A percentile compares a stretch with the other conserved stretches of the same genome.
Evolutionary conservation across 2,113 vertebrate species (phyloP).

Genomic region (Bufo bufo): DNA sequence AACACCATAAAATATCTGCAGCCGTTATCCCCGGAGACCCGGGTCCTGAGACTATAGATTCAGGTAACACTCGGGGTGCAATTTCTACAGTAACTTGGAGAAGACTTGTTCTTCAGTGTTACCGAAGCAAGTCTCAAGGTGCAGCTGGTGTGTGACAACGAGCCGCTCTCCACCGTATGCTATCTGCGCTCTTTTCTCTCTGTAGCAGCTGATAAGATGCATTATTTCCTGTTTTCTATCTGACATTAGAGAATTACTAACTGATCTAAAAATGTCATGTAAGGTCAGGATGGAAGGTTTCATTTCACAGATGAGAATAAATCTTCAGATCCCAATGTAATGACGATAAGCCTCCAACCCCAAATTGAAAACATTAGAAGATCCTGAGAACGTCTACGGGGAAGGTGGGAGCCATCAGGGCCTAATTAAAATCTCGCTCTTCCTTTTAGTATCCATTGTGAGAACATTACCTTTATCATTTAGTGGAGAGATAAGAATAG

Average conservation of each 20-base stretch:
- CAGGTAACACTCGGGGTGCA: background rate
- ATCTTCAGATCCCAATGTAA: constrained; percentile 12
- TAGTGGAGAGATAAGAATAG: constrained; percentile 19
- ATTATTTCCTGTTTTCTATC: constrained; percentile 30
- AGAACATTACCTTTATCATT: constrained; percentile 13
- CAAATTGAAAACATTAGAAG: background rate
- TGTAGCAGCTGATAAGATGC: background rate
- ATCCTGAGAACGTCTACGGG: background rate
- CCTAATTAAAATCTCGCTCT: constrained; percentile 5
- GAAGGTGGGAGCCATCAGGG: background rate
- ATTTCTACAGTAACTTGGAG: background rate
- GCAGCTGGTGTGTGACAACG: background rate
- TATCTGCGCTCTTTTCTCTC: background rate
- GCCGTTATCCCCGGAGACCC: background rate
- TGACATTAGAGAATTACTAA: constrained; percentile 29
- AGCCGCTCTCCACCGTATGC: background rate
- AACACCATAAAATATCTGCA: background rate
- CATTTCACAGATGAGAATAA: constrained; percentile 1
- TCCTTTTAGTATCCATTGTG: constrained; percentile 11
- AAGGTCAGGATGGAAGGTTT: constrained; percentile 22
- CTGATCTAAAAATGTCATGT: constrained; percentile 36
- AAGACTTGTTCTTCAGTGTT: background rate
- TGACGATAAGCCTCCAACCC: constrained; percentile 1
- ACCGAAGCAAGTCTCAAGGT: background rate
- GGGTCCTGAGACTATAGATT: background rate